Conservation (phyloP, 1,140 invertebrate genomes). For the Aporrectodea caliginosa region DNA sequence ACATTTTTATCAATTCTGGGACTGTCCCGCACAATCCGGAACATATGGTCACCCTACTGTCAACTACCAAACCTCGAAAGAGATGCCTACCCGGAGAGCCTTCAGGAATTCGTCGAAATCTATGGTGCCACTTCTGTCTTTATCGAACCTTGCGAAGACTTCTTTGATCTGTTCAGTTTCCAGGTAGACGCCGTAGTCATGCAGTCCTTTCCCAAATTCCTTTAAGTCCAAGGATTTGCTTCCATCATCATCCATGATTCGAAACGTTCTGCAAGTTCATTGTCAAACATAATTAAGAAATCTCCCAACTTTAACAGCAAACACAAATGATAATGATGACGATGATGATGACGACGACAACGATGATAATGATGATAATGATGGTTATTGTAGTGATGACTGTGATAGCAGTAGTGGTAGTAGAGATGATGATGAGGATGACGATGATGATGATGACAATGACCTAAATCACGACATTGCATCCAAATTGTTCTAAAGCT, state of each 20-base stretch:
- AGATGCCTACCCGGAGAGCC: conserved; percentile 72
- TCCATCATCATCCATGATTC: conserved; percentile 83
- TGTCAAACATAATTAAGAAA: background rate
- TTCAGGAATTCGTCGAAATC: conserved; percentile 81
- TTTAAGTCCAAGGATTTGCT: conserved; percentile 75
- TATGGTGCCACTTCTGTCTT: conserved; percentile 73
- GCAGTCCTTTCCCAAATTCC: conserved; percentile 74
- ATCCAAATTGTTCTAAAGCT: too few species aligned
- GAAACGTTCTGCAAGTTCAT: conserved; percentile 65
- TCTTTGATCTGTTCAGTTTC: conserved; percentile 61
- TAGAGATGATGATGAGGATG: too few species aligned
- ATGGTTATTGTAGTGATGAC: background rate
- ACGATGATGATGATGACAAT: too few species aligned
- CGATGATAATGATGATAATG: background rate
- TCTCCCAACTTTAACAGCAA: background rate
- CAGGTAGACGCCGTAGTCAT: conserved; percentile 69
- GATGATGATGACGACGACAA: background rate
- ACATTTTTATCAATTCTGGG: too few species aligned
- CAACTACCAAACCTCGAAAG: too few species aligned
- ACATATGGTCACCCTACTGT: too few species aligned
- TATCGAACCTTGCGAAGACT: conserved; percentile 73
- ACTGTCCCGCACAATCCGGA: too few species aligned
- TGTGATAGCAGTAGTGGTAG: too few species aligned
- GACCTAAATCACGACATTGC: too few species aligned
- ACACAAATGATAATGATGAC: background rate